A percentile compares a stretch with the other conserved stretches of the same genome.
These are phyloP conservation scores for Pyrochroa serraticornis DNA, from an alignment of 2,888 invertebrate species.

Conservation along the genomic window DNA sequence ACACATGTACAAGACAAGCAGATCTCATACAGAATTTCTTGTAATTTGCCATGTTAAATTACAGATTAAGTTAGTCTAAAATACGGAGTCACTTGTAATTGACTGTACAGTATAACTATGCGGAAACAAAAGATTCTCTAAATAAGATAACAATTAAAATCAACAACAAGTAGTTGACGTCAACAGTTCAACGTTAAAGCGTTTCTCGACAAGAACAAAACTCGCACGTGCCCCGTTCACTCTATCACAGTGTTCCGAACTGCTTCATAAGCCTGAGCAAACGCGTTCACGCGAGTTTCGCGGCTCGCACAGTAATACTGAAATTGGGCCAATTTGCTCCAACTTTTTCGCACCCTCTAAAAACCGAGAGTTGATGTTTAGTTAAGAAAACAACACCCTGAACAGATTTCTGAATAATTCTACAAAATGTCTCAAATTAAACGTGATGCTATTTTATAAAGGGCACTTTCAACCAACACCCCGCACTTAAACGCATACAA, in stretches of 20 bases:
- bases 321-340: constrained; percentile 22
- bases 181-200: constrained; percentile 42
- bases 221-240: constrained; percentile 32
- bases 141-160: constrained; percentile 46
- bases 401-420: neutral
- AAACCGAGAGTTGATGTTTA: constrained; percentile 2
- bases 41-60: constrained; percentile 36
- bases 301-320: constrained; percentile 42
- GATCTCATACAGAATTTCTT: constrained; percentile 41
- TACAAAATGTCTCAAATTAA: too few species aligned
- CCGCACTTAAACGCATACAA: constrained; percentile 19
- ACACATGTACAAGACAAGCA: constrained; percentile 46
- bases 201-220: constrained; percentile 29
- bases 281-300: constrained; percentile 31
- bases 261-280: constrained; percentile 37
- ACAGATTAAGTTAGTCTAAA: constrained; percentile 39
- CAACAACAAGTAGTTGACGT: constrained; percentile 45
- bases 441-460: constrained; percentile 15
- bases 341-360: constrained; percentile 3
- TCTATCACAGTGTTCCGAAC: constrained; percentile 43
- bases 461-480: constrained; percentile 28
- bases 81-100: constrained; percentile 41
- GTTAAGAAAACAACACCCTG: neutral
- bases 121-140: constrained; percentile 37
- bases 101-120: constrained; percentile 47